phyloP scores from a whole-genome alignment of 1,140 invertebrate genomes.

The Drosophila ananassae region DNA sequence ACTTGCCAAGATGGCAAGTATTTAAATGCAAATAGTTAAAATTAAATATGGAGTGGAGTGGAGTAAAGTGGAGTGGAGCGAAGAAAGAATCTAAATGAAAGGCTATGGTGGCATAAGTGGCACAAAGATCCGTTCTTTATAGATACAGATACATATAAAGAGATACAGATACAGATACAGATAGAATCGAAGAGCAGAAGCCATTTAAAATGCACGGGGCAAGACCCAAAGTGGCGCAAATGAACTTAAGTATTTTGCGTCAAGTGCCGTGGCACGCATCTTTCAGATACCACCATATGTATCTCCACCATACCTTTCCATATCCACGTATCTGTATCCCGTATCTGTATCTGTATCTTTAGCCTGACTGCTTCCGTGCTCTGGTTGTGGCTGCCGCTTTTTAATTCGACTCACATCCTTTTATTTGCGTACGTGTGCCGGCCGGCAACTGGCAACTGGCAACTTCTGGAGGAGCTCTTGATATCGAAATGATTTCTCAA shows the following conservation, averaged over 20 bases:
- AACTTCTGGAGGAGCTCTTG: slow-evolving; percentile 47
- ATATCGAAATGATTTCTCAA: slow-evolving; percentile 75
- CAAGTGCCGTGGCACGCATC: slow-evolving; percentile 48
- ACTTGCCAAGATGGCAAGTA: too few species aligned
- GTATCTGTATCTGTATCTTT: slow-evolving; percentile 31
- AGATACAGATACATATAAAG: slow-evolving; percentile 4
- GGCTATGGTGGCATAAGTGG: slow-evolving; percentile 32
- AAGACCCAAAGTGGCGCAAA: slow-evolving; percentile 70
- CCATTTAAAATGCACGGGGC: slow-evolving; percentile 68
- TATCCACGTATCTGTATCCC: slow-evolving; percentile 13
- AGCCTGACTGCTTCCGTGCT: slow-evolving; percentile 2
- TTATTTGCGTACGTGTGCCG: slow-evolving; percentile 75
- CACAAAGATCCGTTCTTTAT: slow-evolving; percentile 60
- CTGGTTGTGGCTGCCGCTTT: slow-evolving; percentile 31
- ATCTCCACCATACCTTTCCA: neutral
- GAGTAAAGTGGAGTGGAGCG: neutral
- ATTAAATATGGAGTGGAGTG: slow-evolving; percentile 37
- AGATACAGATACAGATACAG: neutral
- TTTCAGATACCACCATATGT: slow-evolving; percentile 22
- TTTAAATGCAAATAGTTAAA: neutral
- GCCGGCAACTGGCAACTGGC: slow-evolving; percentile 7
- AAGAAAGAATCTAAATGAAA: slow-evolving; percentile 23
- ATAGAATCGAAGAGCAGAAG: slow-evolving; percentile 30
- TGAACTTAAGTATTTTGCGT: slow-evolving; percentile 74
- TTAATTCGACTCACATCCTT: slow-evolving; percentile 79